Base-by-base conservation (phyloP, 2,888 invertebrate genomes). In the Dolomedes plantarius region DNA sequence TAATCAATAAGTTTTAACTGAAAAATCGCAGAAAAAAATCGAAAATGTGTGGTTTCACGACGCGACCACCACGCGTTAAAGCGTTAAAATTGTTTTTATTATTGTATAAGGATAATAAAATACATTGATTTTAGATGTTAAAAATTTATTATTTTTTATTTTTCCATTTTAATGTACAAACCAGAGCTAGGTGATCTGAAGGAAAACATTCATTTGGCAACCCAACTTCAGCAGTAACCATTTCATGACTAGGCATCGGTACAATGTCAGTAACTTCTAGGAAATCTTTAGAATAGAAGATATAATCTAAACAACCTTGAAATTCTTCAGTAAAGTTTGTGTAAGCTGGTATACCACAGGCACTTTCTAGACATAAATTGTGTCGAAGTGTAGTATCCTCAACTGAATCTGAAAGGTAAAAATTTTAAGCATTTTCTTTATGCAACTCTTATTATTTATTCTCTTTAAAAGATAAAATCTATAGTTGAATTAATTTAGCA, bases 151-250 rank as follows among this genome's bases (percentile, higher is more conserved):
- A 32, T 36, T 9, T 36, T 67, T 73, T n/a, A 36, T 11, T 23
- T 81, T 88, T 89, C 92, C 93, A 94, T 89, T 93, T 92, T 87
- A 97, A 93, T 93, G 97, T 96, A 19, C 95, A 94, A 87, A 98
- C 93, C 68, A 98, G 92, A 16, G 98, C 95, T 88, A 99, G 92
- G 91, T 99, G 98, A 92, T 99, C 98, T 1, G 98, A 98, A 0
- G 98, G 98, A 91, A 96, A 96, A 3, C 95, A 94, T 69, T 95
- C 93, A 89, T 96, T 98, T 0, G 99, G 99, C 88, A 98, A 93
- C 0, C 96, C 98, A 39, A 92, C 93, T 90, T 96, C 93, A 74
- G 94, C 92, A 77, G 92, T 93, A 23, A 98, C 92, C 90, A 97
- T 95, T 89, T 96, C 95, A 62, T 94, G 92, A 68, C 94, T 94